Base-by-base conservation (phyloP, 1,140 invertebrate genomes). In the Orchesella cincta region DNA sequence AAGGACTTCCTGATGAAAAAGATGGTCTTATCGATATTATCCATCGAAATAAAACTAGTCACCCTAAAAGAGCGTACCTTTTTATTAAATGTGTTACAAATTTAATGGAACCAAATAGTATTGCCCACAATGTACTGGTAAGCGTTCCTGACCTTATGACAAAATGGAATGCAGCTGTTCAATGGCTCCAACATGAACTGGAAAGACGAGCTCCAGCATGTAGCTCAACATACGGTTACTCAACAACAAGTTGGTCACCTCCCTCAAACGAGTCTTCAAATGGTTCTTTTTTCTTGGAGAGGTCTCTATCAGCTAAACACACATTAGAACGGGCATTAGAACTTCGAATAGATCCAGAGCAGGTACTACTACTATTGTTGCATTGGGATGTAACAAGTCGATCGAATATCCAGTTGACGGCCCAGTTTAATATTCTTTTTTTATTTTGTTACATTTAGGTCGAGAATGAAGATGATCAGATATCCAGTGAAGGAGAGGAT, bases 21-120 rank as follows among this genome's bases (percentile, higher is more conserved):
- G 95, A 97, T 84, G 96, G 96, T 0, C 87, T 98, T 34, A 92
- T 98, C 83, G 96, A 98, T 82, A 98, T 93, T 67, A 97, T 98
- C 83, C 89, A 92, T 81, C 90, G 93, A 76, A 93, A 93, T 34
- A 97, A 97, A 84, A 94, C 92, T 81, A 94, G 97, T 87, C 97
- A 98, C 85, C 96, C 98, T 85, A 98, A 98, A 86, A 87, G 96
- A 80, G 94, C 95, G 39, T 98, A 98, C 87, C 95, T 97, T 84
- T 98, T 96, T 85, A 96, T 98, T 39, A 98, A 98, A 86, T 94
- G 94, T 85, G 90, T 98, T 87, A 96, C 97, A 29, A 90, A 92
- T 75, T 87, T 98, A 33, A 97, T 98, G 86, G 91, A 91, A 79
- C 93, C 93, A 82, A 95, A 93, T 85, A 90, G 89, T 34, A 84